phyloP scores from a whole-genome alignment of 2,113 vertebrate species.

The Podarcis cretensis region DNA sequence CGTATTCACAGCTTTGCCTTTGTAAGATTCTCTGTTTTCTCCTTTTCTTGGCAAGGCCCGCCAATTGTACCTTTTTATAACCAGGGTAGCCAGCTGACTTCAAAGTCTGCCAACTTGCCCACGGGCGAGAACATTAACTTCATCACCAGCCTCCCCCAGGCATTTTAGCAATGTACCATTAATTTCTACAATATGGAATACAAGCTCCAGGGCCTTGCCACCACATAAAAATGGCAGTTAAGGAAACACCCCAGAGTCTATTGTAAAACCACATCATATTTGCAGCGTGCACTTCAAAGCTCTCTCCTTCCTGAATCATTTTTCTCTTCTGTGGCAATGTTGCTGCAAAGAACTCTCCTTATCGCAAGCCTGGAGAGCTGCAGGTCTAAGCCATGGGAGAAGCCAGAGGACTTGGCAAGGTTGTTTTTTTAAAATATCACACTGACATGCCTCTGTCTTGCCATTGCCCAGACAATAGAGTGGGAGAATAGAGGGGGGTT shows the following conservation, averaged over 20 bases:
- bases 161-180: slow-evolving; percentile 3
- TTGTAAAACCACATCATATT: slow-evolving; percentile 12
- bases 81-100: neutral
- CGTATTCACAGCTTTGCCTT: neutral
- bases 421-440: neutral
- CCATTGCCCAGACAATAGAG: neutral
- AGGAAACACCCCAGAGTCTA: slow-evolving; percentile 5
- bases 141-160: neutral
- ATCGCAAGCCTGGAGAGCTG: neutral
- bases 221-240: slow-evolving; percentile 27
- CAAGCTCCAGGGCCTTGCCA: slow-evolving; percentile 28
- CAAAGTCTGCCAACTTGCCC: neutral
- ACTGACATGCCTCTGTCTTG: neutral
- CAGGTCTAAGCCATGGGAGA: neutral
- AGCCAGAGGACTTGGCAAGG: neutral
- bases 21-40: neutral
- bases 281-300: neutral
- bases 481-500: neutral
- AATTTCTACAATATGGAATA: slow-evolving; percentile 27
- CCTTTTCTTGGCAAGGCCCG: neutral
- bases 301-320: neutral
- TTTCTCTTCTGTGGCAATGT: neutral
- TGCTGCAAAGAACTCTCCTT: neutral
- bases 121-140: neutral
- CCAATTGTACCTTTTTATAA: neutral